These are phyloP conservation scores for Characodon lateralis DNA, from an alignment of 2,797 vertebrate species.

Conservation along the genomic window DNA sequence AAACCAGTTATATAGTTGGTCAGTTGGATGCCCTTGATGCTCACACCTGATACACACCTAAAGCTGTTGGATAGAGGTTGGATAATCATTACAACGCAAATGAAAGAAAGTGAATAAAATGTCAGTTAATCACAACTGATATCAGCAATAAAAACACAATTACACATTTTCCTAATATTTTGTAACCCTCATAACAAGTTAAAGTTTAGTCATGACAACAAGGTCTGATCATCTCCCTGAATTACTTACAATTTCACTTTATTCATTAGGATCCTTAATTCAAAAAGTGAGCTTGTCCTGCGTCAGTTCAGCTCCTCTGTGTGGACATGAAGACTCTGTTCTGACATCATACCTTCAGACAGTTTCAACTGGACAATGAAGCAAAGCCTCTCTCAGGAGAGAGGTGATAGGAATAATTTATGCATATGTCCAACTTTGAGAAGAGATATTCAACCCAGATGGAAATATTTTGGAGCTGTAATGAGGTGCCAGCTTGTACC, in stretches of 20 bases:
- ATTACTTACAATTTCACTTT: too few species aligned
- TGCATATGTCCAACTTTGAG: not conserved
- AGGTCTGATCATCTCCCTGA: too few species aligned
- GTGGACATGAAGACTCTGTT: not conserved
- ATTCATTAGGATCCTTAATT: not conserved
- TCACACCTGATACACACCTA: not conserved
- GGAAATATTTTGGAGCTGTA: conserved; percentile 1
- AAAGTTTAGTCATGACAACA: not conserved
- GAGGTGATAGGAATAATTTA: not conserved
- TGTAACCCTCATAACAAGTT: not conserved
- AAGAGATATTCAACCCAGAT: not conserved
- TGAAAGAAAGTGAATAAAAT: not conserved
- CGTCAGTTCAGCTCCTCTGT: not conserved
- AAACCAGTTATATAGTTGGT: not conserved
- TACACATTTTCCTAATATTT: not conserved
- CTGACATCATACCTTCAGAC: not conserved
- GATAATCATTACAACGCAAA: not conserved
- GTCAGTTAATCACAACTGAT: not conserved
- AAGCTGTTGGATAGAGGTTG: not conserved
- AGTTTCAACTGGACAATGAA: not conserved
- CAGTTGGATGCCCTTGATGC: not conserved
- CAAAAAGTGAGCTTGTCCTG: not conserved
- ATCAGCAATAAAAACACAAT: too few species aligned
- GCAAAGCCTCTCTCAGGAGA: not conserved
- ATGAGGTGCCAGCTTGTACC: not conserved